These are phyloP conservation scores for Clarias laeviceps DNA, from an alignment of 2,797 vertebrate species.

Conservation along the genomic window DNA sequence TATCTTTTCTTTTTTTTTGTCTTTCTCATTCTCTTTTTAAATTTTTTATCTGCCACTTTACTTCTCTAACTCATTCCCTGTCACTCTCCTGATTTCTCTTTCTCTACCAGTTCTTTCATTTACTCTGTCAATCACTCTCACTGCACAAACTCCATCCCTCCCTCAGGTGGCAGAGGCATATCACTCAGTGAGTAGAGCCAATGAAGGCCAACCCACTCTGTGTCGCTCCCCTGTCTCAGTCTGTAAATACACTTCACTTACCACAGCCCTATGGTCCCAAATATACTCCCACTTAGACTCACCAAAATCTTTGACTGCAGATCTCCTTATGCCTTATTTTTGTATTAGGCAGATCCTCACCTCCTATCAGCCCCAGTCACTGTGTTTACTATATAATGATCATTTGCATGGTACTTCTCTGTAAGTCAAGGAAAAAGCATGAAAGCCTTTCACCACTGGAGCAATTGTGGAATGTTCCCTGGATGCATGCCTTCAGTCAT, in stretches of 20 bases:
- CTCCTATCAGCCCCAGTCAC: not conserved
- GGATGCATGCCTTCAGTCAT: not conserved
- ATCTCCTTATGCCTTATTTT: not conserved
- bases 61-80: not conserved
- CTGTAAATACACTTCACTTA: not conserved
- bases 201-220: conserved; percentile 86
- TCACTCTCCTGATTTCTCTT: conserved; percentile 14
- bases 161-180: conserved; percentile 91
- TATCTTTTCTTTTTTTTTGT: not conserved
- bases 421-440: not conserved
- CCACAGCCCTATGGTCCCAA: not conserved
- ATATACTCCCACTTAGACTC: not conserved
- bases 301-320: not conserved
- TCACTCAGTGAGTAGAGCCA: conserved; percentile 85
- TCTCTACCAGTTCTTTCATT: conserved; percentile 7
- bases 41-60: conserved; percentile 2
- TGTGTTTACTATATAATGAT: not conserved
- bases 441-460: not conserved
- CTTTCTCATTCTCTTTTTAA: not conserved
- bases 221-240: conserved; percentile 74
- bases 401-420: not conserved
- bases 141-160: conserved; percentile 10
- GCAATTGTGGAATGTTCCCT: not conserved
- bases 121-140: conserved; percentile 9
- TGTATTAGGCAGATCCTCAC: not conserved